Evolutionary conservation across 2,888 invertebrate genomes (phyloP), one percentile per base, ranked within the genome.

Genomic region (Agrotis segetum): DNA sequence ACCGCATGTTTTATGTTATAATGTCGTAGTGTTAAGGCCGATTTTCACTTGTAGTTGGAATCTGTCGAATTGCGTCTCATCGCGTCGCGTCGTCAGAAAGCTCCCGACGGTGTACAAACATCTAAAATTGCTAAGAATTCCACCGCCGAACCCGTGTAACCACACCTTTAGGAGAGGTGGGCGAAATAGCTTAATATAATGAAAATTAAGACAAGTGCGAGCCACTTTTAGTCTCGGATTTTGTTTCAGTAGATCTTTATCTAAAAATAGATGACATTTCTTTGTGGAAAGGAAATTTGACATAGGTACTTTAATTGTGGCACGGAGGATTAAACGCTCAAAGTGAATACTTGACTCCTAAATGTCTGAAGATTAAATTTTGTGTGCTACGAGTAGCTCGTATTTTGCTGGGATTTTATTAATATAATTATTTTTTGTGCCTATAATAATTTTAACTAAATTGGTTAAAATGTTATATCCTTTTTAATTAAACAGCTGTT

Each of bases 131-230:
- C 9, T 40, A 40, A 40, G 34, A 40, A 40, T 40, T 9, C 1
- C 40, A 40, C 40, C 40, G 40, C 40, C 11, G 40, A 9, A 40
- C 11, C 40, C 9, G 40, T 40, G 40, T 40, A 7, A 6, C 1
- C 19, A 3, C 44, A 9, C 6, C 13, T 19, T 55, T 16, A 47
- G 24, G 17, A 14, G 40, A 59, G 53, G 44, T 16, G 34, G 14
- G 60, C n/a, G 50, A 50, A 74, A 40, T 34, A 34, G 40, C 63
- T 13, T 68, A 49, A 74, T 59, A 14, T 62, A n/a, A 68, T 53
- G 14, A 72, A 63, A 58, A 63, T 69, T 5, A 46, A 50, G 49
- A 34, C 44, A 44, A 71, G 29, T 44, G 24, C 1, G 44, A 63
- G n/a, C 29, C 44, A 34, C 34, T 14, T 56, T 34, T 19, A 46